Base-by-base conservation (phyloP, 2,797 vertebrate species). In the Nannoperca australis region DNA sequence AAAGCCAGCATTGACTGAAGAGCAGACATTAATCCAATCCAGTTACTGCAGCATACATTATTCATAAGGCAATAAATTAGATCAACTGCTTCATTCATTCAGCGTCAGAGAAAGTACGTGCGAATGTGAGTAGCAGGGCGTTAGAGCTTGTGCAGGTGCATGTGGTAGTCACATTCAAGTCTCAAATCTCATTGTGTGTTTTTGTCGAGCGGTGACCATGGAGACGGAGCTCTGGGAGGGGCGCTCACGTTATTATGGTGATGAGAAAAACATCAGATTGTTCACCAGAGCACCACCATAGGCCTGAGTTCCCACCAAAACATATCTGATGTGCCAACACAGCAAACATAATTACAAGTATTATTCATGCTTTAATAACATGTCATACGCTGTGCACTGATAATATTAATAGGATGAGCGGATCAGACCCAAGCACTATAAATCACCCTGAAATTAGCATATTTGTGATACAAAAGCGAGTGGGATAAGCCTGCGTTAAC, bases 171-270 rank as follows among this genome's bases (percentile, higher is more conserved):
- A 59, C 76, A 78, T 86, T 90, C 86, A 91, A 80, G 77, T 63
- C 84, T 72, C 50, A 38, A 10, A 10, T 38, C 63, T 88, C 86
- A 85, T 92, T 91, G 91, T 92, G 90, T 85, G 77, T 90, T 88
- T 91, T 89, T 91, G 85, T 85, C 79, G 79, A 83, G 79, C 53
- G 84, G 92, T 94, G 85, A 82, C 92, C 92, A 94, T 94, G 93
- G 92, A 82, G 88, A 94, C 90, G 51, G 81, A 78, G 83, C 85
- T 85, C 68, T 70, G 85, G 85, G 87, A 89, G 91, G 85, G 90
- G 87, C 40, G 20, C 45, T 78, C 51, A 71, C 58, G 70, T 85
- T 85, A 87, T 87, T 87, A 86, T 92, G 87, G 77, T 82, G 84
- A 91, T 89, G 63, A 87, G 83, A 87, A 68, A 78, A 81, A 64